Percentiles rank a stretch among this genome's conserved stretches.
Conservation (phyloP, 2,888 invertebrate genomes). For the Lasioglossum lativentre region DNA sequence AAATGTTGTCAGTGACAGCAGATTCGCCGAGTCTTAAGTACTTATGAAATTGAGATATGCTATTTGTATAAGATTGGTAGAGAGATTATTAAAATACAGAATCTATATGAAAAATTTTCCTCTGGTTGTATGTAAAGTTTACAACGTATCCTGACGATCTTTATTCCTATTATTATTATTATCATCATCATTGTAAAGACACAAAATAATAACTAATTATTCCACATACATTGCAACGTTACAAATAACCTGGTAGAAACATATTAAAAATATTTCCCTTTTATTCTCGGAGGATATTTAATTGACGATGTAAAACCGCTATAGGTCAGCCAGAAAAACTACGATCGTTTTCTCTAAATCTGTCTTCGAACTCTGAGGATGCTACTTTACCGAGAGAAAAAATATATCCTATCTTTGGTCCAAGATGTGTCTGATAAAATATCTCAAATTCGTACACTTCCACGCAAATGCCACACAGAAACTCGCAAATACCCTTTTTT, state of each 20-base stretch:
- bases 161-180: constrained; percentile 22
- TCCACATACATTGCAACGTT: constrained; percentile 45
- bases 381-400: constrained; percentile 42
- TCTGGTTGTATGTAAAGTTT: constrained; percentile 24
- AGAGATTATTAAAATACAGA: constrained; percentile 34
- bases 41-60: constrained; percentile 16
- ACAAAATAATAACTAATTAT: constrained; percentile 25
- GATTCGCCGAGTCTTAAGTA: constrained; percentile 30
- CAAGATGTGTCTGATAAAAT: constrained; percentile 30
- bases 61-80: constrained; percentile 42
- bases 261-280: constrained; percentile 47
- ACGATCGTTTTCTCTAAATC: constrained; percentile 24
- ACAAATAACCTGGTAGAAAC: constrained; percentile 47
- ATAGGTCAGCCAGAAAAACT: constrained; percentile 28
- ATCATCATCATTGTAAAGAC: not conserved
- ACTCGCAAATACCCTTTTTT: not conserved
- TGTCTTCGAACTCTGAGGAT: constrained; percentile 14
- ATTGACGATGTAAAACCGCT: constrained; percentile 50
- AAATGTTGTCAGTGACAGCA: constrained; percentile 10
- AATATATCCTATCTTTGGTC: constrained; percentile 52
- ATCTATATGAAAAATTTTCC: constrained; percentile 12
- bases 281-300: constrained; percentile 29
- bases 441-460: constrained; percentile 11
- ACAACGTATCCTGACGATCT: constrained; percentile 25
- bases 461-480: not conserved